Evolutionary conservation across 2,888 invertebrate genomes (phyloP).

Genomic region (Onthophagus sagittarius): DNA sequence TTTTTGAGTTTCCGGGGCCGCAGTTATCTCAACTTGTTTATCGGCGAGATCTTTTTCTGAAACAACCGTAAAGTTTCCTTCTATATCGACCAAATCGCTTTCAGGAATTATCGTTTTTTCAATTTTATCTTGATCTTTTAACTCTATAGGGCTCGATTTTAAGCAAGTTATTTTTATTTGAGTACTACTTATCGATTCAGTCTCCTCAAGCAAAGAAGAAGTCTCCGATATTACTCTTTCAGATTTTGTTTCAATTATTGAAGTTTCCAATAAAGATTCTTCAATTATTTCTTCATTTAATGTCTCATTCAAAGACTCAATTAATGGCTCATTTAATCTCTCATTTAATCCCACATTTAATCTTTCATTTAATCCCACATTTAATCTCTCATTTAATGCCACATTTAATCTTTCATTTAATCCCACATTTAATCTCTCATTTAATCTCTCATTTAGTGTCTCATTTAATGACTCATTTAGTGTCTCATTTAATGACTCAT

Average conservation of each 20-base stretch:
- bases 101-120: slow-evolving; percentile 36
- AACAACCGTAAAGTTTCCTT: slow-evolving; percentile 58
- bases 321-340: too few relatives aligned
- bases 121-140: neutral
- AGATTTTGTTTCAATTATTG: neutral
- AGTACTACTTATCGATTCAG: neutral
- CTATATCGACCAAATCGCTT: slow-evolving; percentile 39
- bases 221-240: neutral
- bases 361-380: too few relatives aligned
- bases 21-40: slow-evolving; percentile 54
- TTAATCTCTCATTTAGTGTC: too few relatives aligned
- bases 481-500: too few relatives aligned
- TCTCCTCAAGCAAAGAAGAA: neutral
- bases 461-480: neutral
- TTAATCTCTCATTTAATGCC: too few relatives aligned
- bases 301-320: too few relatives aligned
- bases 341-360: too few relatives aligned
- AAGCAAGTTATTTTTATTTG: neutral
- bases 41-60: slow-evolving; percentile 46
- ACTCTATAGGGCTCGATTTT: neutral
- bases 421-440: too few relatives aligned
- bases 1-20: slow-evolving; percentile 49
- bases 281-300: neutral
- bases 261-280: neutral
- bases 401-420: too few relatives aligned